These are phyloP conservation scores for Mythimna ferrago DNA, from an alignment of 2,888 invertebrate genomes.

Conservation along the genomic window DNA sequence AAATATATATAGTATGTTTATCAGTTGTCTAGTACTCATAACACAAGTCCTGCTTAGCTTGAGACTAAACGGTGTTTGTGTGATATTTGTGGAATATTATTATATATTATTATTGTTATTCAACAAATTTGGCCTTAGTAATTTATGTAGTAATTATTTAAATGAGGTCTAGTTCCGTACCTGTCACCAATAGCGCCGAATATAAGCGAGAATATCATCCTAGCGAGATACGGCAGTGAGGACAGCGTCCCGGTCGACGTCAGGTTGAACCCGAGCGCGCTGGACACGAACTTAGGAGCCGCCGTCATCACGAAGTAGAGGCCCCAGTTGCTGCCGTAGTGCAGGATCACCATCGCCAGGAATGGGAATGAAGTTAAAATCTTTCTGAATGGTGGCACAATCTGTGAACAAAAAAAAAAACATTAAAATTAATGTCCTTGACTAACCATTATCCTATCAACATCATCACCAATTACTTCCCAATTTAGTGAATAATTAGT, in stretches of 20 bases:
- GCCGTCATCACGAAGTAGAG: constrained; percentile 94
- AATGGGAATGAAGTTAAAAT: constrained; percentile 93
- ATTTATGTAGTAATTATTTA: too few relatives aligned
- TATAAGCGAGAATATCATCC: constrained; percentile 93
- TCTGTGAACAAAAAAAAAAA: constrained; percentile 77
- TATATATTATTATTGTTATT: too few relatives aligned
- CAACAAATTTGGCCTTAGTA: too few relatives aligned
- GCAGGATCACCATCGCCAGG: constrained; percentile 92
- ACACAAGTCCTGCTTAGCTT: too few relatives aligned
- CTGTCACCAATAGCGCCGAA: constrained; percentile 94
- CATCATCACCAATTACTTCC: too few relatives aligned
- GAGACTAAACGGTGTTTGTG: too few relatives aligned
- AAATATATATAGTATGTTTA: too few relatives aligned
- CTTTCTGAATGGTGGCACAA: constrained; percentile 92
- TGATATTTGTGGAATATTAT: too few relatives aligned
- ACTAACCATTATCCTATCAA: neutral
- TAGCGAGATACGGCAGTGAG: constrained; percentile 93
- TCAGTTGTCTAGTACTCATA: too few relatives aligned
- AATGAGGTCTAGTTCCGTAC: constrained; percentile 57
- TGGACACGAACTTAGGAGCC: constrained; percentile 94
- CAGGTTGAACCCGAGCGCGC: constrained; percentile 93
- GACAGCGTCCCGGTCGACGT: constrained; percentile 93
- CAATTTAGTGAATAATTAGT: too few relatives aligned
- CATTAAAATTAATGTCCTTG: neutral
- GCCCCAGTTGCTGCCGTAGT: constrained; percentile 95